These are phyloP conservation scores for Eurystomus glaucurus DNA, from an alignment of 2,797 vertebrate genomes.

Conservation along the genomic window DNA sequence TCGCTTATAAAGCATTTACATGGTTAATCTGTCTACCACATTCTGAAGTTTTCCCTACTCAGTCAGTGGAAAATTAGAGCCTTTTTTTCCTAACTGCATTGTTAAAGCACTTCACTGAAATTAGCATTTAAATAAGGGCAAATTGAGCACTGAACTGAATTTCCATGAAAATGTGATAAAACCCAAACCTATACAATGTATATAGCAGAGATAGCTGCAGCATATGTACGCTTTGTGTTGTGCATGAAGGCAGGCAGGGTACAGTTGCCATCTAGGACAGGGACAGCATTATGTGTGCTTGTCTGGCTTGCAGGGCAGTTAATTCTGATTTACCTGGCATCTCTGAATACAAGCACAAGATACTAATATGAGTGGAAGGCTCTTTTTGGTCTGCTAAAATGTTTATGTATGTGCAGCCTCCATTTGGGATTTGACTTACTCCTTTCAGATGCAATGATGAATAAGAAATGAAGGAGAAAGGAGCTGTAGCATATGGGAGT, in stretches of 20 bases:
- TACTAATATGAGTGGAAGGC: fast-evolving
- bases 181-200: background rate
- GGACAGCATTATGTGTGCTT: fast-evolving
- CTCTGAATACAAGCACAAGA: background rate
- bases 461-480: background rate
- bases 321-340: background rate
- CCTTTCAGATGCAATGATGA: background rate
- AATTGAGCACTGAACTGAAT: slow-evolving; percentile 42
- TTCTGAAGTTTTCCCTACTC: background rate
- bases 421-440: fast-evolving
- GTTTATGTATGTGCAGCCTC: background rate
- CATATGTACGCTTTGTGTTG: fast-evolving
- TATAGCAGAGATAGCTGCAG: background rate
- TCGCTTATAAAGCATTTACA: background rate
- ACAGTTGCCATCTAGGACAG: background rate
- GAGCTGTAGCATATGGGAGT: background rate
- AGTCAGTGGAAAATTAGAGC: slow-evolving; percentile 35
- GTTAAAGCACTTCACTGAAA: slow-evolving; percentile 66
- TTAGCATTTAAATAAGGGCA: slow-evolving; percentile 72
- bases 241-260: background rate
- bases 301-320: background rate
- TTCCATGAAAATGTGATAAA: slow-evolving; percentile 24
- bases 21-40: slow-evolving; percentile 26
- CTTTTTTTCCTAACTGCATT: slow-evolving; percentile 65
- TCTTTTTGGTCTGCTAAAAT: background rate